phyloP scores from a whole-genome alignment of 2,888 invertebrate species.

The Sinopyrophorus schimmeli region DNA sequence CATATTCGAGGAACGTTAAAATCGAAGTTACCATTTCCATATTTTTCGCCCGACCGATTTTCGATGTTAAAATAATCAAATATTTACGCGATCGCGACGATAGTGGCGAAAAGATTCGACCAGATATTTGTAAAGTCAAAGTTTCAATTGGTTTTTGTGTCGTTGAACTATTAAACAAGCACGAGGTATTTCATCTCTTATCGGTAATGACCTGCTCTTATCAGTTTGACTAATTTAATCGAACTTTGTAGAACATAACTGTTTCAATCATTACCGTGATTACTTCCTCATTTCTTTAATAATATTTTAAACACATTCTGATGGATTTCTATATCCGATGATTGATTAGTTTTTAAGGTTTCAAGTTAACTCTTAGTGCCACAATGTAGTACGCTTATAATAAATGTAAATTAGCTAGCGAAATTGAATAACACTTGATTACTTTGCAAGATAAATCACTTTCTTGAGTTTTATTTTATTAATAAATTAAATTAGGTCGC shows the following conservation, averaged over 20 bases:
- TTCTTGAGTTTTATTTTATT: background rate
- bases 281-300: constrained; percentile 22
- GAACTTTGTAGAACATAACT: constrained; percentile 26
- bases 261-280: constrained; percentile 25
- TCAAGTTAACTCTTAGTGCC: constrained; percentile 9
- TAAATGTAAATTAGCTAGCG: too few species aligned
- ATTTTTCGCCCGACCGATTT: constrained; percentile 36
- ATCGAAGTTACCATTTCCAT: constrained; percentile 32
- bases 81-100: constrained; percentile 32
- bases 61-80: constrained; percentile 37
- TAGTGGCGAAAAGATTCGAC: constrained; percentile 16
- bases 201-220: constrained; percentile 26
- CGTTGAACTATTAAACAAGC: constrained; percentile 15
- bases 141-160: constrained; percentile 12
- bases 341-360: constrained; percentile 8
- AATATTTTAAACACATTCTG: constrained; percentile 14
- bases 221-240: constrained; percentile 25
- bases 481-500: constrained; percentile 2
- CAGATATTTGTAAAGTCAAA: too few species aligned
- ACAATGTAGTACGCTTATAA: constrained; percentile 4
- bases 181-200: constrained; percentile 23
- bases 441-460: background rate
- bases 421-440: background rate
- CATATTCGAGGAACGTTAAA: constrained; percentile 23
- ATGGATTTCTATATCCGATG: constrained; percentile 10